Evolutionary conservation across 1,140 invertebrate species (phyloP), one percentile per base, ranked within the genome.

Genomic region (Ruditapes philippinarum): DNA sequence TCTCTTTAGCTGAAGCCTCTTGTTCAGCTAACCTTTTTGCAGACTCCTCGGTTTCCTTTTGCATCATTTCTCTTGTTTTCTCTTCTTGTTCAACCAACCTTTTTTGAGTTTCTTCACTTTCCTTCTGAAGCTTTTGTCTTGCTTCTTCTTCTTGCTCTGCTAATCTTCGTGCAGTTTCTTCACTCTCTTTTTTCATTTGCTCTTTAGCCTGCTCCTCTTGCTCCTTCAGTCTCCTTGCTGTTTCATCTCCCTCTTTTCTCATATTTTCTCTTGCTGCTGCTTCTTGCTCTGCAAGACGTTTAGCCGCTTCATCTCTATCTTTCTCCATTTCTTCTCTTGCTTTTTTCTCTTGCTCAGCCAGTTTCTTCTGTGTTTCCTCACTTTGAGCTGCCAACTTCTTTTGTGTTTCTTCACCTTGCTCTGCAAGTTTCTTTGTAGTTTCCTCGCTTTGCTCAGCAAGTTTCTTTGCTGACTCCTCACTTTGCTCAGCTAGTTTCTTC

Each of bases 61-160:
- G 40, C 62, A 89, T 73, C 31, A 65, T 60, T 74, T 81, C 79
- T 82, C 78, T 70, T 9, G 79, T 82, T 45, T 82, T 81, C 31
- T 70, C 62, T 81, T 89, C 79, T 38, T 81, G 78, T n/a, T 82
- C 79, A 42, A 31, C 36, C 3, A 82, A 57, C 45, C 79, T 45
- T 74, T 89, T 89, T 25, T 89, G 87, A 74, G 79, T 89, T 33
- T 73, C 78, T 89, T 89, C 79, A 73, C 87, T 82, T 60, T 89
- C 79, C 38, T 89, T 70, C 36, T 81, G 87, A 0, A 82, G 68
- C 36, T 51, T 89, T 28, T 81, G 54, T 40, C 78, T 82, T 62
- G 78, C 87, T 42, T 49, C 62, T 22, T 22, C 49, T 82, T 89
- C 87, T 36, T 89, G 87, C 5, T 89, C 51, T 36, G 87, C 79